Evolutionary conservation across 2,888 invertebrate genomes (phyloP).

Genomic region (Melipona bicolor): DNA sequence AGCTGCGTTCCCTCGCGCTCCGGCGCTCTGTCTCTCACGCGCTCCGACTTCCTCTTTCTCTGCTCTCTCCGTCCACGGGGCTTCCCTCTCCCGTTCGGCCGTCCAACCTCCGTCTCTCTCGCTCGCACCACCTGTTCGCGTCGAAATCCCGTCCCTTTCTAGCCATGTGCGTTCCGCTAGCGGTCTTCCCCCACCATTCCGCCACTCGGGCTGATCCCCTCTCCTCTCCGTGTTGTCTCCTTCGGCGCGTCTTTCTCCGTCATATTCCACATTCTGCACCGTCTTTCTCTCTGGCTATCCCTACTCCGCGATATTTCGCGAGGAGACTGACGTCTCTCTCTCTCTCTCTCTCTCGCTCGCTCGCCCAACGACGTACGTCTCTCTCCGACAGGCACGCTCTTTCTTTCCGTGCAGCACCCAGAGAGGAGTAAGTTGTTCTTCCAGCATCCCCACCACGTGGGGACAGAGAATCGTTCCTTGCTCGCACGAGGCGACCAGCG

Average conservation of each 20-base stretch:
- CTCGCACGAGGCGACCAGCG: neutral
- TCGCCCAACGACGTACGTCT: neutral
- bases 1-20: conserved; percentile 42
- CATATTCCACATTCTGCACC: neutral
- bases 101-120: neutral
- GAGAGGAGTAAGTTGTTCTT: neutral
- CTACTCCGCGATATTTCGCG: conserved; percentile 15
- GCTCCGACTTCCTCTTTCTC: conserved; percentile 53
- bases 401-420: neutral
- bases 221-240: conserved; percentile 40
- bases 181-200: conserved; percentile 23
- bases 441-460: neutral
- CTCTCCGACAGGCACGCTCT: neutral
- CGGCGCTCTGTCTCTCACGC: conserved; percentile 20
- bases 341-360: conserved; percentile 28
- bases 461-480: conserved; percentile 23
- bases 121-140: neutral
- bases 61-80: conserved; percentile 26
- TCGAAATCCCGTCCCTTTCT: neutral
- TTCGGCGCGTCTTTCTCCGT: conserved; percentile 47
- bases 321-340: conserved; percentile 45
- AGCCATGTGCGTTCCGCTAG: conserved; percentile 16
- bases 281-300: conserved; percentile 22
- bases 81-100: conserved; percentile 20
- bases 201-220: neutral